phyloP scores from a whole-genome alignment of 2,888 invertebrate species.

The Ormyrus thymus region DNA sequence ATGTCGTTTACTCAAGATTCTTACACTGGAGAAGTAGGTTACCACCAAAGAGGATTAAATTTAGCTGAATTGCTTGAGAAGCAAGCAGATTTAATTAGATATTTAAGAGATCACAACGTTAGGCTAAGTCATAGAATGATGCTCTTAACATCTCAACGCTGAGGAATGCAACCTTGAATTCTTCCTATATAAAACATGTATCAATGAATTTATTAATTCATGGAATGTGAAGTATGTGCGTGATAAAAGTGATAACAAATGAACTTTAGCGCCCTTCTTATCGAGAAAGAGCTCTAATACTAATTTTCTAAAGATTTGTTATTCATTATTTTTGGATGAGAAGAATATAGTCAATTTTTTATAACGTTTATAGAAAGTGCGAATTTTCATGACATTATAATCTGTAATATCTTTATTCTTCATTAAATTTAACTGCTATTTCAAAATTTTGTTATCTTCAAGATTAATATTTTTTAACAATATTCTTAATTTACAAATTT shows the following conservation, averaged over 20 bases:
- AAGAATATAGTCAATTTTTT: constrained; percentile 43
- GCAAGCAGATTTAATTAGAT: constrained; percentile 83
- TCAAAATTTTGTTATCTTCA: constrained; percentile 5
- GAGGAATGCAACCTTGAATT: constrained; percentile 39
- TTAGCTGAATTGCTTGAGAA: constrained; percentile 80
- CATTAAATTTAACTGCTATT: constrained; percentile 9
- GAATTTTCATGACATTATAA: constrained; percentile 33
- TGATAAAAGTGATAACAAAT: constrained; percentile 43
- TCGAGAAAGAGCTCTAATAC: constrained; percentile 28
- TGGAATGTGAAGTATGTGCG: constrained; percentile 42
- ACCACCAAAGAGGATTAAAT: constrained; percentile 67
- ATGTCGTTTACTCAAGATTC: constrained; percentile 76
- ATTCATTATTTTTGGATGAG: constrained; percentile 38
- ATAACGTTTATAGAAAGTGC: constrained; percentile 38
- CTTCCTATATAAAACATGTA: constrained; percentile 47
- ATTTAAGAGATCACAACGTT: constrained; percentile 82
- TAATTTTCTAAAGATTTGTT: constrained; percentile 38
- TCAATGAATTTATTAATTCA: constrained; percentile 34
- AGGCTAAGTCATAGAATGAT: constrained; percentile 81
- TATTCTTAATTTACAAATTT: constrained; percentile 22
- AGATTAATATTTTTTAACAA: background rate
- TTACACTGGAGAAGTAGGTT: constrained; percentile 77
- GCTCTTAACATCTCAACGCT: constrained; percentile 66
- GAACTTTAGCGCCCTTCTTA: constrained; percentile 26
- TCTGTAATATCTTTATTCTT: constrained; percentile 13